These are phyloP conservation scores for Nymphicus hollandicus DNA, from an alignment of 2,113 vertebrate species.

Conservation along the genomic window DNA sequence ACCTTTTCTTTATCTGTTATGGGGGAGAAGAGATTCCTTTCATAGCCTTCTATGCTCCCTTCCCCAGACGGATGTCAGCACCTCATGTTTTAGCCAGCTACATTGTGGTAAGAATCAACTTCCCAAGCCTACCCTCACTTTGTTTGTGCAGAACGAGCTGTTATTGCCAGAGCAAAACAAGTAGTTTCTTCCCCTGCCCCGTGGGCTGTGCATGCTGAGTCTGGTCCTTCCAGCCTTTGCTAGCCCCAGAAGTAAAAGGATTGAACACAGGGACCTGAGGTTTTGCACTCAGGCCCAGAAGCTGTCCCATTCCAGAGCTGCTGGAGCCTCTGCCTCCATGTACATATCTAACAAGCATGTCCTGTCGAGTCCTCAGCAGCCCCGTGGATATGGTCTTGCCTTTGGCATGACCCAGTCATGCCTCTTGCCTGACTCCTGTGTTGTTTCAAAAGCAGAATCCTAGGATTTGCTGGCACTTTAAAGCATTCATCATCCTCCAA, in stretches of 20 bases:
- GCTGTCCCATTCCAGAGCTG: neutral
- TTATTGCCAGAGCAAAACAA: neutral
- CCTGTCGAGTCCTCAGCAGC: neutral
- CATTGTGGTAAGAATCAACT: neutral
- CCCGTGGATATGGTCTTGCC: neutral
- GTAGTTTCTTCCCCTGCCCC: neutral
- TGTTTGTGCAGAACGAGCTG: neutral
- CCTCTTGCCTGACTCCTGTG: neutral
- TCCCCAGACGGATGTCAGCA: neutral
- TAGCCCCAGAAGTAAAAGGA: neutral
- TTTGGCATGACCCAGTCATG: neutral
- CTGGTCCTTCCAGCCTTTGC: slow-evolving; percentile 3
- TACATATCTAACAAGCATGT: neutral
- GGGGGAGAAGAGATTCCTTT: neutral
- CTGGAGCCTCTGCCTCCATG: rapidly evolving
- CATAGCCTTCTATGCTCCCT: neutral
- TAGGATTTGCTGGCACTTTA: neutral
- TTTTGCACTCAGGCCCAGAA: neutral
- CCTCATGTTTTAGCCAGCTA: neutral
- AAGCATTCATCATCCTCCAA: neutral
- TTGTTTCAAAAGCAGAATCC: neutral
- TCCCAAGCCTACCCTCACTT: neutral
- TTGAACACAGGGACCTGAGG: neutral
- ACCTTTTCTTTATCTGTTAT: neutral
- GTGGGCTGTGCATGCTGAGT: slow-evolving; percentile 20